Evolutionary conservation across 2,113 vertebrate species (phyloP), one percentile per base, ranked within the genome.

Genomic region (Mobula birostris): DNA sequence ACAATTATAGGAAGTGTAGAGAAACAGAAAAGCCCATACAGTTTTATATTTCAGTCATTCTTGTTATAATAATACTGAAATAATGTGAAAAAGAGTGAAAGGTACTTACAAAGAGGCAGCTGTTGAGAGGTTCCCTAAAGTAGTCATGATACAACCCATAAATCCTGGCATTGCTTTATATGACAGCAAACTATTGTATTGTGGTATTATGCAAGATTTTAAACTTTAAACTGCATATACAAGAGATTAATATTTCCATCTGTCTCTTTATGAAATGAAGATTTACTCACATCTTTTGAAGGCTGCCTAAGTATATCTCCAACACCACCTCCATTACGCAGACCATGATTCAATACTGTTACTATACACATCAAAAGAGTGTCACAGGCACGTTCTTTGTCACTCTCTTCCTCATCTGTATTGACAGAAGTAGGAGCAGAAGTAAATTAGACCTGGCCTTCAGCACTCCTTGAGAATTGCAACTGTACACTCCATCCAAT

Each of bases 291-390:
- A 0, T 98, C 97, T 95, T 98, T 98, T 4, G 97, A 98, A 0
- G 97, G 97, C 95, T 98, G 98, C 93, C 97, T 96, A 94, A 98
- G 96, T 70, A 98, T 97, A 95, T 98, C 97, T 0, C 97, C 97
- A 77, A 98, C 97, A 0, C 97, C 97, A 0, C 97, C 97, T 0
- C 97, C 97, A 0, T 98, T 98, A 94, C 97, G 95, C 95, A 98
- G 95, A n/a, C 97, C 97, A 0, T 98, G 97, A 95, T 98, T 98
- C 95, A 98, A 96, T 72, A 98, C 97, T 0, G 97, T 98, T 95
- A 98, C 96, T 0, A 98, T 98, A 96, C 97, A 98, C 97, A 98
- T 97, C 14, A 98, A 97, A 94, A 98, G 95, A 0, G 97, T 98
- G 95, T 98, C 97, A 9, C 97, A 98, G 94, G 97, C 97, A 0